Evolutionary conservation across 2,888 invertebrate species (phyloP).

Genomic region (Drosophila prolongata): DNA sequence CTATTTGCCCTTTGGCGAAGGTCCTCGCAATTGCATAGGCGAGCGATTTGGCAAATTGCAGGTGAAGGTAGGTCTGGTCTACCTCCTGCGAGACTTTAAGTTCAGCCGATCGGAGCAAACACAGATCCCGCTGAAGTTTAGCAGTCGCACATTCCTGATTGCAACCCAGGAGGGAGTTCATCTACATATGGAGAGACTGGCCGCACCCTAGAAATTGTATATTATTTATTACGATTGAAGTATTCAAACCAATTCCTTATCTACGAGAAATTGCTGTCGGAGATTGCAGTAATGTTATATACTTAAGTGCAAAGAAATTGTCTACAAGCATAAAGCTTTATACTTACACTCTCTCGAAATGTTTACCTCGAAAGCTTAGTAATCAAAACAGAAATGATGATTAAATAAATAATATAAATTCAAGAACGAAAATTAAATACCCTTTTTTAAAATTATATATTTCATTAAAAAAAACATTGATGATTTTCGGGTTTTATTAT

Average conservation of each 20-base stretch:
- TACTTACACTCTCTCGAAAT: background rate
- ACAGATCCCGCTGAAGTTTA: conserved; percentile 48
- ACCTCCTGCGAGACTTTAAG: conserved; percentile 59
- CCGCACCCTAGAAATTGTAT: background rate
- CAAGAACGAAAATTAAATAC: too few species aligned
- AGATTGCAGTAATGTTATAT: conserved; percentile 12
- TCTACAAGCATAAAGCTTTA: background rate
- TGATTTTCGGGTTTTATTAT: too few species aligned
- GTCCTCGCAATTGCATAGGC: conserved; percentile 82
- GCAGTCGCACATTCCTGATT: conserved; percentile 35
- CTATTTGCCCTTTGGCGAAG: conserved; percentile 82
- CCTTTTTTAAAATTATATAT: too few species aligned
- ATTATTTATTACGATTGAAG: background rate
- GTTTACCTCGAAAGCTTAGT: conserved; percentile 7
- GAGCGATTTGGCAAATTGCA: conserved; percentile 81
- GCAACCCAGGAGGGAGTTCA: conserved; percentile 43
- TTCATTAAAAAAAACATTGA: too few species aligned
- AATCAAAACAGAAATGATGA: background rate
- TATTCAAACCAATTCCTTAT: background rate
- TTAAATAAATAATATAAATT: background rate
- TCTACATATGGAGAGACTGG: conserved; percentile 40
- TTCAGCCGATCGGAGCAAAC: conserved; percentile 50
- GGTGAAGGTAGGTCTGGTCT: conserved; percentile 71
- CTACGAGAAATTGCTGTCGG: background rate
- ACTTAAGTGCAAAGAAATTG: background rate